Percentiles rank a stretch among this genome's conserved stretches.
Evolutionary conservation across 2,888 invertebrate genomes (phyloP).

Genomic region (Brachyopa scutellaris): DNA sequence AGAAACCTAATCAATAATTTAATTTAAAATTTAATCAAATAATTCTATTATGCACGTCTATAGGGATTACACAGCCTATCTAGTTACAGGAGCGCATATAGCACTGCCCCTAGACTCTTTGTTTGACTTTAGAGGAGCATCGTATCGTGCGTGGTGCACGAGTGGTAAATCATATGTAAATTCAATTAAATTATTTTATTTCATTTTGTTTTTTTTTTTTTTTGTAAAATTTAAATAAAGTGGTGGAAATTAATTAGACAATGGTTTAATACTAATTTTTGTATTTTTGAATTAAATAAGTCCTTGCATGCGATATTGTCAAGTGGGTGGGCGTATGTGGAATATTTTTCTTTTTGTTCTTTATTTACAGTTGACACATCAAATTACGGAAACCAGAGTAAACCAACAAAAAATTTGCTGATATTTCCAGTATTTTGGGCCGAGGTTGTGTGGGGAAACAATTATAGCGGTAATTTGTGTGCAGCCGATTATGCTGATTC

Average conservation of each 20-base stretch:
- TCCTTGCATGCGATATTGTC: background rate
- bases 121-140: background rate
- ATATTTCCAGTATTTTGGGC: background rate
- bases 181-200: constrained; percentile 36
- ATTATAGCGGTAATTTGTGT: constrained; percentile 31
- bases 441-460: no score
- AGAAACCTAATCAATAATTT: constrained; percentile 24
- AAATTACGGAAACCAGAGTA: constrained; percentile 4
- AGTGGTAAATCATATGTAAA: background rate
- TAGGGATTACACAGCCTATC: background rate
- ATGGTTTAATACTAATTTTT: constrained; percentile 18
- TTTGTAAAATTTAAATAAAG: no score
- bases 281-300: background rate
- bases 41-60: no score
- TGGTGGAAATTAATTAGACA: constrained; percentile 9
- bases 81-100: background rate
- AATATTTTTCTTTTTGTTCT: background rate
- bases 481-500: constrained; percentile 28
- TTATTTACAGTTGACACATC: background rate
- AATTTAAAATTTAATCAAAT: constrained; percentile 35
- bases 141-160: no score
- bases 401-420: constrained; percentile 8
- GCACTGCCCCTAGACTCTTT: background rate
- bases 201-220: no score
- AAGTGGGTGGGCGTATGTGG: background rate